Evolutionary conservation across 2,113 vertebrate genomes (phyloP).

Genomic region (Rhabdornis inornatus): DNA sequence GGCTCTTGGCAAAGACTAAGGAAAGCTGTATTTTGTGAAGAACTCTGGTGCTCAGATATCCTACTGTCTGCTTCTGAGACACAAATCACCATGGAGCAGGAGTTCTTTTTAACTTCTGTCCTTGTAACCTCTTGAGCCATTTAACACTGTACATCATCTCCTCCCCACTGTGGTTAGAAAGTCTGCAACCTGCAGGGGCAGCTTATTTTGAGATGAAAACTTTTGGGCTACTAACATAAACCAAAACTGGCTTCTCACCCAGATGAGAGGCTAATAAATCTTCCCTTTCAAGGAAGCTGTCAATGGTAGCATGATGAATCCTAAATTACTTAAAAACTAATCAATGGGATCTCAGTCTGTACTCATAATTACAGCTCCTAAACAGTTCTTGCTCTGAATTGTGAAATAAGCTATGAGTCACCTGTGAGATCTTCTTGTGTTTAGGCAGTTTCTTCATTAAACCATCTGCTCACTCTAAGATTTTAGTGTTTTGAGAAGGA

Average conservation of each 20-base stretch:
- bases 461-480: slow-evolving; percentile 65
- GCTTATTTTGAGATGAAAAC: neutral
- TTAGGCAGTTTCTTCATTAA: neutral
- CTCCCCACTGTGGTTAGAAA: neutral
- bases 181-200: neutral
- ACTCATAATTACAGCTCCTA: neutral
- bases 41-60: neutral
- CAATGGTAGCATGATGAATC: neutral
- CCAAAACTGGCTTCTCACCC: neutral
- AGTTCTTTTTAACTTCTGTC: neutral
- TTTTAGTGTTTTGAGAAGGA: slow-evolving; percentile 59
- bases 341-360: neutral
- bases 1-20: neutral
- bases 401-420: slow-evolving; percentile 70
- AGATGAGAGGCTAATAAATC: neutral
- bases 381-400: neutral
- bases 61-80: neutral
- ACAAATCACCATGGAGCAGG: neutral
- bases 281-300: neutral
- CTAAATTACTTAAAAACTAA: neutral
- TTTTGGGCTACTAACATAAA: neutral
- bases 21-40: neutral
- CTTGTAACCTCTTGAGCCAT: neutral
- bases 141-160: neutral
- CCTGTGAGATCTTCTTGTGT: slow-evolving; percentile 45